Evolutionary conservation across 2,797 vertebrate genomes (phyloP), one percentile per base, ranked within the genome.

Genomic region (Parotocinclus haroldoi): DNA sequence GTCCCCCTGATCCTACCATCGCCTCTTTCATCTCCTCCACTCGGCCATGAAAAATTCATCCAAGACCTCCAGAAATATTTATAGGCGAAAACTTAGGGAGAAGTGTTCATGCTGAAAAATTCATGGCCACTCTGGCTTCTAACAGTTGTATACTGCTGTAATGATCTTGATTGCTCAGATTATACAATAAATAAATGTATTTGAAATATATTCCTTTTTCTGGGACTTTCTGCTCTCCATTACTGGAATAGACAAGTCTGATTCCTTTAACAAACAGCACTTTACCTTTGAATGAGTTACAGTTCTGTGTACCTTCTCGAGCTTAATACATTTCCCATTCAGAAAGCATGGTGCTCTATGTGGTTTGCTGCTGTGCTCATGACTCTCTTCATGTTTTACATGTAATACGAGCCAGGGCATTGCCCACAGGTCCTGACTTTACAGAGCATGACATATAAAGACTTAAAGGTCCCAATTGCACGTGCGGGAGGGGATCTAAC

Each of bases 81-180:
- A 90, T 89, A 85, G 87, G 84, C 86, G 87, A 90, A 78, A 90
- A 89, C 89, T 89, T 90, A 87, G 84, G 87, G 81, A 88, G 87
- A 89, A 88, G 85, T 88, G 87, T 88, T 89, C 78, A 81, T 79
- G 76, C 86, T 91, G 79, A 90, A 91, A 91, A 85, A 91, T 90
- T 87, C 73, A 90, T 91, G 83, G 78, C 87, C 90, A 87, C 84
- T 85, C 89, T 90, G 91, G 85, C 84, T 92, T 90, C 90, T 89
- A 93, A 93, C 92, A 96, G 93, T 93, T 95, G 92, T 91, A 89
- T 88, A 94, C 91, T 91, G 88, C 89, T 91, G 44, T 95, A 92
- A 95, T 98, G 95, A 96, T 92, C 92, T 91, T 95, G 92, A 95
- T 95, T 93, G 92, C 91, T 86, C 86, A 80, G 83, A 90, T 89